Percentiles rank a stretch among this genome's conserved stretches.
Evolutionary conservation across 2,113 vertebrate species (phyloP).

Genomic region (Melierax canorus): DNA sequence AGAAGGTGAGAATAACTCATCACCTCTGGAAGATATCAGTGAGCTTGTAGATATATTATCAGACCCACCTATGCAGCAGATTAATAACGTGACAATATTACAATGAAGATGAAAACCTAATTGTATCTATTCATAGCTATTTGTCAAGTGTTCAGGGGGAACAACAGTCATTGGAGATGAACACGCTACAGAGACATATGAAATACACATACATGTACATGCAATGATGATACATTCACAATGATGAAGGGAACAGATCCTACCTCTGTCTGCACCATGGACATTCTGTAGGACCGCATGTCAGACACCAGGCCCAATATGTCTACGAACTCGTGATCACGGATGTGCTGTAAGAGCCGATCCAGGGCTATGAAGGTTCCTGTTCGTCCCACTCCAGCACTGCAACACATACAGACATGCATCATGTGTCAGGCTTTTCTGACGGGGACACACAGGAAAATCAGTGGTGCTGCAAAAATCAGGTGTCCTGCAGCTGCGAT

Average conservation of each 20-base stretch:
- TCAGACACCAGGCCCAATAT: conserved; percentile 91
- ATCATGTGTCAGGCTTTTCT: neutral
- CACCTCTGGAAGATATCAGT: neutral
- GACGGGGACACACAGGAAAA: too few species aligned
- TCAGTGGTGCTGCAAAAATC: neutral
- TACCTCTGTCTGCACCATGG: conserved; percentile 98
- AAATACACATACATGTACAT: neutral
- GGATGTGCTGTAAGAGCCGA: conserved; percentile 91
- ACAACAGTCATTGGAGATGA: rapidly evolving
- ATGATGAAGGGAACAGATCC: neutral
- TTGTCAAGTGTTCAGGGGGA: neutral
- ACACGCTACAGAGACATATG: rapidly evolving
- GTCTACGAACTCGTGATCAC: conserved; percentile 90
- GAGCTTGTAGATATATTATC: neutral
- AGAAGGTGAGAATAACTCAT: neutral
- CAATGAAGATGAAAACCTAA: neutral
- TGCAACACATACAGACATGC: conserved; percentile 43
- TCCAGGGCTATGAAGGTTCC: conserved; percentile 97
- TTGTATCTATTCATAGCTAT: neutral
- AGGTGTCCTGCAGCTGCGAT: neutral
- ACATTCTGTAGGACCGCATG: conserved; percentile 92
- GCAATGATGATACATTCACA: rapidly evolving
- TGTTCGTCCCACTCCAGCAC: conserved; percentile 92
- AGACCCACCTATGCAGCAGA: neutral
- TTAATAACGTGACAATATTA: neutral